phyloP scores from a whole-genome alignment of 2,797 vertebrate genomes.

The Chrysocyon brachyurus region DNA sequence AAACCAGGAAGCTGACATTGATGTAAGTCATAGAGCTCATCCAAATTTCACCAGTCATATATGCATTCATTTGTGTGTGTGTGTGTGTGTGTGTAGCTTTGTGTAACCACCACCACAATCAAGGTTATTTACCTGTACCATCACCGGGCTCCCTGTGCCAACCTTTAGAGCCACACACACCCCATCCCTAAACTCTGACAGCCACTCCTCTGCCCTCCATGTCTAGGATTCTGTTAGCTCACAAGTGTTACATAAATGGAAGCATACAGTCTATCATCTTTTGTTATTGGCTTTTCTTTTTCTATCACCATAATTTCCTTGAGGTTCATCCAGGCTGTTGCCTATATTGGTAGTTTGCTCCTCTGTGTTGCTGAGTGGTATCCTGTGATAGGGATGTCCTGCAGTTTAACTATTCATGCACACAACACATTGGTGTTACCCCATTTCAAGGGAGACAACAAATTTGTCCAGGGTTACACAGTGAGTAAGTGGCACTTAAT shows the following conservation, averaged over 20 bases:
- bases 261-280: neutral
- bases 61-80: fast-evolving
- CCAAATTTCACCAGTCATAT: neutral
- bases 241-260: neutral
- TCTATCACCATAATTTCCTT: neutral
- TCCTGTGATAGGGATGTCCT: neutral
- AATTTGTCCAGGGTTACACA: neutral
- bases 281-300: neutral
- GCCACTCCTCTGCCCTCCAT: neutral
- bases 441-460: neutral
- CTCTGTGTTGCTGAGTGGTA: neutral
- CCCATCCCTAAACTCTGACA: neutral
- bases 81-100: neutral
- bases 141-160: neutral
- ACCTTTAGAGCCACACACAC: neutral
- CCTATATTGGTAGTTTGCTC: neutral
- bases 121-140: neutral
- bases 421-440: neutral
- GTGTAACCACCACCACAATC: neutral
- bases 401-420: too few relatives aligned
- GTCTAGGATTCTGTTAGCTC: neutral
- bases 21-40: neutral
- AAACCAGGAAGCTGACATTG: neutral
- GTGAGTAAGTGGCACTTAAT: neutral
- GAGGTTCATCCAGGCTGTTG: neutral